Percentiles rank a stretch among this genome's conserved stretches.
These are phyloP conservation scores for Luperina nickerlii DNA, from an alignment of 2,888 invertebrate species.

Conservation along the genomic window DNA sequence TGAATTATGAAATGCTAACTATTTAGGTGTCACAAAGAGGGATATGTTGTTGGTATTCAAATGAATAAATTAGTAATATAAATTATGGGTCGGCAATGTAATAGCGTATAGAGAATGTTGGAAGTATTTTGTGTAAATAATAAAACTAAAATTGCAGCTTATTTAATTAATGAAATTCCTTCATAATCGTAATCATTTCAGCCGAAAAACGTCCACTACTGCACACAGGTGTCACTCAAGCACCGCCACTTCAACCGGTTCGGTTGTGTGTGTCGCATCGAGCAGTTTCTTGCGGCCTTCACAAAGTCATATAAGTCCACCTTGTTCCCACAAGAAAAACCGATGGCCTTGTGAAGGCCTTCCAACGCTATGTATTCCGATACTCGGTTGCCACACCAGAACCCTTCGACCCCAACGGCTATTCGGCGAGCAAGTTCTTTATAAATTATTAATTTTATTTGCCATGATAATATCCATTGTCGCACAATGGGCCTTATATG, in stretches of 20 bases:
- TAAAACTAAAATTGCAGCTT: not conserved
- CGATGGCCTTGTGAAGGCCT: not conserved
- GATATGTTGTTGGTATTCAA: constrained; percentile 1
- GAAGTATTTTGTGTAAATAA: not conserved
- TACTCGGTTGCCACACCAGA: not conserved
- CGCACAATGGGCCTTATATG: no score
- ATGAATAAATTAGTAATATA: constrained; percentile 16
- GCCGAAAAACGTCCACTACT: not conserved
- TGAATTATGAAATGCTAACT: constrained; percentile 41
- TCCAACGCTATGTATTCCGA: not conserved
- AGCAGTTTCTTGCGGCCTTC: not conserved
- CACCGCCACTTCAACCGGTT: not conserved
- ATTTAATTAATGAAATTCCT: not conserved
- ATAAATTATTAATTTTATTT: not conserved
- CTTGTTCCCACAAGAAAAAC: not conserved
- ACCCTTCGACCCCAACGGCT: not conserved
- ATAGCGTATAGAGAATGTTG: not conserved
- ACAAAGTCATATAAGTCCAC: not conserved
- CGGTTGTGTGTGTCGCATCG: not conserved
- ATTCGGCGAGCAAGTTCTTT: not conserved
- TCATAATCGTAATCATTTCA: not conserved
- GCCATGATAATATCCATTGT: not conserved
- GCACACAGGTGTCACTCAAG: not conserved
- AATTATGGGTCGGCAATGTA: not conserved
- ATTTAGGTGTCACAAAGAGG: constrained; percentile 1